Evolutionary conservation across 1,140 invertebrate species (phyloP), one percentile per base, ranked within the genome.

Genomic region (Acromyrmex heyeri): DNA sequence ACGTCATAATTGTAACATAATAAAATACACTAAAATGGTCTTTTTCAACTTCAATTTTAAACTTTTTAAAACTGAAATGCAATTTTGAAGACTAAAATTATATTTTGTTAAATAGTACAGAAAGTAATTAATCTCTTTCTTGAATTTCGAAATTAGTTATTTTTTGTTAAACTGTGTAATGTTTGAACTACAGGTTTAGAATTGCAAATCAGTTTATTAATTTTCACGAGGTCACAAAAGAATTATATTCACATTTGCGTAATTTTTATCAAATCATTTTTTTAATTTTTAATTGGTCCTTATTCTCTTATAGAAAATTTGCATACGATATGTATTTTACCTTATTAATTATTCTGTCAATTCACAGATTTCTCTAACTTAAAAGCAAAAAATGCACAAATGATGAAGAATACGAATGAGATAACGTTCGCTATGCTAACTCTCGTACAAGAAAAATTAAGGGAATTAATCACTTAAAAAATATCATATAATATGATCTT

Each of bases 271-370:
- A n/a, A 30, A n/a, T 72, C 7, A 72, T 30, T 30, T n/a, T n/a
- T 3, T 30, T 8, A 48, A 6, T 50, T 70, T 70, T 24, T 70
- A 44, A 44, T 48, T 14, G 3, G 3, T 7, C 3, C 10, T 53
- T 18, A 5, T 30, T 3, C 48, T 14, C 16, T 53, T 30, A n/a
- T 8, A n/a, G 24, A 14, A 72, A 72, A 73, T 53, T 73, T 73
- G 0, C 16, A 53, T 72, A 16, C 12, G 3, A 50, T 30, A 16
- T 24, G 1, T 18, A 73, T 73, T 4, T 24, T 50, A n/a, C 24
- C 5, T 1, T 2, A 53, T 73, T 16, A 73, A 73, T 73, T 73
- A 73, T 73, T 73, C 48, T 53, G 12, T 30, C 5, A 24, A 14
- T 5, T 73, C 24, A 10, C 48, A 30, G 0, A 73, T 73, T 53